Percentiles rank a stretch among this genome's conserved stretches.
Evolutionary conservation across 2,113 vertebrate species (phyloP).

Genomic region (Sisor rabdophorus): DNA sequence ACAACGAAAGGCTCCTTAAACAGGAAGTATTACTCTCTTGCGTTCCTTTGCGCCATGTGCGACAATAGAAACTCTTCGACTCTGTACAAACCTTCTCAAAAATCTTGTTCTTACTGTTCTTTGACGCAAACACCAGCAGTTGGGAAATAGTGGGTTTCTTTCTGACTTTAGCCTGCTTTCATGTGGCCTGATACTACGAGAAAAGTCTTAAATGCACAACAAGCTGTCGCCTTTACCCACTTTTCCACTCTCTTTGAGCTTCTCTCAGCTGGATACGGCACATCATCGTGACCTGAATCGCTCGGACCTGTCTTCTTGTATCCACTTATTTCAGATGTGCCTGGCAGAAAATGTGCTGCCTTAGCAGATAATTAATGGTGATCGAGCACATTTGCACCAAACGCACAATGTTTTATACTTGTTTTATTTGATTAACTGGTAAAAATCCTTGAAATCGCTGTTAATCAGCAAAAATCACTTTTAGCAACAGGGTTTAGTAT

Average conservation of each 20-base stretch:
- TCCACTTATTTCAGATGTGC: conserved; percentile 10
- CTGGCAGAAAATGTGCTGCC: not conserved
- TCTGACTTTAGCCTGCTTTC: conserved; percentile 28
- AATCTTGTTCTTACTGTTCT: conserved; percentile 25
- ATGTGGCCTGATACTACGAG: conserved; percentile 33
- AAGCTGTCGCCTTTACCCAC: not conserved
- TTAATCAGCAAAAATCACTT: too few relatives aligned
- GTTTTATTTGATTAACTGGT: not conserved
- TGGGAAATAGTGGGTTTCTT: conserved; percentile 31
- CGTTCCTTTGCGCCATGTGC: conserved; percentile 39
- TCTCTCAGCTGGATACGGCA: conserved; percentile 12
- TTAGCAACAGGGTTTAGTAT: too few relatives aligned
- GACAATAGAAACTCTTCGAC: conserved; percentile 36
- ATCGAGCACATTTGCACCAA: not conserved
- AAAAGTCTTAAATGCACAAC: not conserved
- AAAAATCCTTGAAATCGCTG: not conserved
- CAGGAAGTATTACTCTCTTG: conserved; percentile 42
- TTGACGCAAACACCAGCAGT: conserved; percentile 35
- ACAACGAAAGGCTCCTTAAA: conserved; percentile 33
- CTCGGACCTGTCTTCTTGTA: conserved; percentile 9
- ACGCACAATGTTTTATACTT: not conserved
- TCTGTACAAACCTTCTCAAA: conserved; percentile 36
- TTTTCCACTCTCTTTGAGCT: not conserved
- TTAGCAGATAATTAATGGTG: conserved; percentile 22
- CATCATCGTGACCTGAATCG: conserved; percentile 22